Percentiles rank a stretch among this genome's conserved stretches.
Evolutionary conservation across 2,113 vertebrate genomes (phyloP).

Genomic region (Centropus bengalensis): DNA sequence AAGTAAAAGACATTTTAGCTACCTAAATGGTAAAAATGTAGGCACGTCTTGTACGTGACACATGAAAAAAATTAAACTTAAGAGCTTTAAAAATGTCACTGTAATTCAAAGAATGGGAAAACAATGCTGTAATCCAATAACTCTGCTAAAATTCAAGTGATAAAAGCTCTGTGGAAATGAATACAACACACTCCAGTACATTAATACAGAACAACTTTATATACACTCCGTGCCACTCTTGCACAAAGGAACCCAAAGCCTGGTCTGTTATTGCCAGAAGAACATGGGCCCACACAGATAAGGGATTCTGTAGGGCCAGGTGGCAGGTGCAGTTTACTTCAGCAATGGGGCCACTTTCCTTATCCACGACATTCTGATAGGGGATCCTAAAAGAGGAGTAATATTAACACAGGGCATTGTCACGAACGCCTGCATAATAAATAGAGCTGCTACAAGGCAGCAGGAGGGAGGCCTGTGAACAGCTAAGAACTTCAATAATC

Average conservation of each 20-base stretch:
- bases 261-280: neutral
- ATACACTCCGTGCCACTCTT: neutral
- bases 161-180: neutral
- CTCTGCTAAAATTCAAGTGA: neutral
- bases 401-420: neutral
- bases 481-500: neutral
- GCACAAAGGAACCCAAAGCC: neutral
- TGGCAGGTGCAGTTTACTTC: neutral
- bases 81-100: neutral
- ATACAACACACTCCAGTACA: neutral
- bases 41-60: neutral
- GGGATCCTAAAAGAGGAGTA: neutral
- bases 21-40: neutral
- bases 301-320: neutral
- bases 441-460: neutral
- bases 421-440: neutral
- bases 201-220: neutral
- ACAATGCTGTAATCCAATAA: neutral
- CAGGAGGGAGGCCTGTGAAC: neutral
- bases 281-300: neutral
- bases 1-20: neutral
- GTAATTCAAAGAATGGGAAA: neutral
- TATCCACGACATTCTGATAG: neutral
- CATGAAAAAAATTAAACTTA: neutral
- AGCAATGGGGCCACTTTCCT: neutral